phyloP scores from a whole-genome alignment of 2,888 invertebrate species.

The Belgica antarctica region DNA sequence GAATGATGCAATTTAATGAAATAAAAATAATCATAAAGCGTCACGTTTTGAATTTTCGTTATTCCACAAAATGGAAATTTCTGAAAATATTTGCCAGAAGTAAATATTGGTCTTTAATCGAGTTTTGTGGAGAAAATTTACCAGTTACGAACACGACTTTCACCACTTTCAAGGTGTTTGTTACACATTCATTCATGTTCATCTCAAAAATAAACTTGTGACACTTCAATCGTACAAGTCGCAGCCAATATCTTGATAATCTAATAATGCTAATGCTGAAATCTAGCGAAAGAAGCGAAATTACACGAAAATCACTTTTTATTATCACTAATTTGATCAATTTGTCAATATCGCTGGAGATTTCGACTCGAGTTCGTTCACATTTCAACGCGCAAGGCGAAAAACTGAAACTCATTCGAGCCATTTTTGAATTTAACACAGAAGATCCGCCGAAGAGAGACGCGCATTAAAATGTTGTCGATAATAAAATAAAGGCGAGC shows the following conservation, averaged over 20 bases:
- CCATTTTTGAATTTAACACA: not conserved
- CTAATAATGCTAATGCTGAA: not conserved
- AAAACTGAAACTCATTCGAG: not conserved
- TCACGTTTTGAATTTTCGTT: slow-evolving; percentile 28
- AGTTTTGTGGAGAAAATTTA: no score
- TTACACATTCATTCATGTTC: no score
- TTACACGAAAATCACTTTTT: slow-evolving; percentile 35
- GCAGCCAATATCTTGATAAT: not conserved
- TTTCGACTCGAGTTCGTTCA: slow-evolving; percentile 1
- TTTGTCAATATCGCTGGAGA: slow-evolving; percentile 37
- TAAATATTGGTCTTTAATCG: no score
- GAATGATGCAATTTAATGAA: slow-evolving; percentile 42
- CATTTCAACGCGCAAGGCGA: slow-evolving; percentile 4
- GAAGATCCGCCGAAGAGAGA: not conserved
- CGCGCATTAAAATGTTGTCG: slow-evolving; percentile 30
- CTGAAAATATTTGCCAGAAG: no score
- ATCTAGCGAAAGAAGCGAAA: not conserved
- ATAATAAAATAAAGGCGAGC: slow-evolving; percentile 44
- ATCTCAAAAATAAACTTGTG: no score
- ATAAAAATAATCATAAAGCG: slow-evolving; percentile 39
- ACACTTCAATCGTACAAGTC: not conserved
- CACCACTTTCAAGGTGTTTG: no score
- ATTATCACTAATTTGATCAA: slow-evolving; percentile 42
- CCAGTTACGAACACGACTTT: no score
- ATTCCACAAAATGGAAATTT: slow-evolving; percentile 33